Percentiles rank a stretch among this genome's conserved stretches.
These are phyloP conservation scores for Polyergus mexicanus DNA, from an alignment of 1,140 invertebrate species.

Conservation along the genomic window DNA sequence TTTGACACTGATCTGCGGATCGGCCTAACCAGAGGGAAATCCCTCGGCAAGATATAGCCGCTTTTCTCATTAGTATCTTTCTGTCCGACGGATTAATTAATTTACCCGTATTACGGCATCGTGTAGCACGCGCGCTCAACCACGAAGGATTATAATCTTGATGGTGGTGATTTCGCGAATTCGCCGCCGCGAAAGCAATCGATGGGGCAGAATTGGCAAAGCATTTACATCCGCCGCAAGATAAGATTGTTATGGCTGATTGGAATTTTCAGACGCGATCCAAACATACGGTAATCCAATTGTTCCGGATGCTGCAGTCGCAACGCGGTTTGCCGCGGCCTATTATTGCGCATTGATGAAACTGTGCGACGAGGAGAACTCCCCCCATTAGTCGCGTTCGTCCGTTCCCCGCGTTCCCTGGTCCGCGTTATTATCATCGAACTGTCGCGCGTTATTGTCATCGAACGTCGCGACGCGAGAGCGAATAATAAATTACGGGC, in stretches of 20 bases:
- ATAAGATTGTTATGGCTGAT: slow-evolving; percentile 72
- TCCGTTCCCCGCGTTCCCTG: not conserved
- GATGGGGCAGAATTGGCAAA: not conserved
- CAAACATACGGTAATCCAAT: slow-evolving; percentile 71
- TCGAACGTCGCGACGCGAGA: slow-evolving; percentile 57
- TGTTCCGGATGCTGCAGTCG: slow-evolving; percentile 44
- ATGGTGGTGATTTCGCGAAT: slow-evolving; percentile 24
- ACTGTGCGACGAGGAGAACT: slow-evolving; percentile 60
- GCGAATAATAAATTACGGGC: slow-evolving; percentile 53
- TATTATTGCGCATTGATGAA: slow-evolving; percentile 73
- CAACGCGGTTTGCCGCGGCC: slow-evolving; percentile 60
- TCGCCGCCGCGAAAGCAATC: slow-evolving; percentile 32
- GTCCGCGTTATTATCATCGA: slow-evolving; percentile 49
- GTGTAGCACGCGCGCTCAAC: slow-evolving; percentile 20
- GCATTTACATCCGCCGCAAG: slow-evolving; percentile 53
- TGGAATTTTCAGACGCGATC: slow-evolving; percentile 73
- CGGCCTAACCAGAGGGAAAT: slow-evolving; percentile 12
- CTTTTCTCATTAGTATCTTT: slow-evolving; percentile 47
- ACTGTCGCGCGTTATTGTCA: slow-evolving; percentile 60
- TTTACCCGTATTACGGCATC: slow-evolving; percentile 58
- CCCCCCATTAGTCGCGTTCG: slow-evolving; percentile 54
- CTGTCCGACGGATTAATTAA: slow-evolving; percentile 63
- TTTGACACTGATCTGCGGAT: slow-evolving; percentile 46
- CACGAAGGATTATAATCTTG: slow-evolving; percentile 57
- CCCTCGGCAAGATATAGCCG: slow-evolving; percentile 22